Evolutionary conservation across 2,888 invertebrate species (phyloP).

Genomic region (Thereva unica): DNA sequence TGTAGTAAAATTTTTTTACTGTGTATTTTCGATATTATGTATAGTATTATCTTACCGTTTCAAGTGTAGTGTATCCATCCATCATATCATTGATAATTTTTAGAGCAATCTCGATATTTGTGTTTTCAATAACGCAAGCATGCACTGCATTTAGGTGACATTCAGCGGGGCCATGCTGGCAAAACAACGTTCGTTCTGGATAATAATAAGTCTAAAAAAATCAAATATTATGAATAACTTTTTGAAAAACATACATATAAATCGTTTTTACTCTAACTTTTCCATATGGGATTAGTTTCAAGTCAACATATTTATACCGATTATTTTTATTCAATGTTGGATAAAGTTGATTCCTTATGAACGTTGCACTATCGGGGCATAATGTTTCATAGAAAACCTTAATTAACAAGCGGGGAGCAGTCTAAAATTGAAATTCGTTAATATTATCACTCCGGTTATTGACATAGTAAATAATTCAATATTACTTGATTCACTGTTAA

Average conservation of each 20-base stretch:
- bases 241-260: constrained; percentile 3
- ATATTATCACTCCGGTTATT: no score
- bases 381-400: constrained; percentile 55
- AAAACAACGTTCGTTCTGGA: constrained; percentile 45
- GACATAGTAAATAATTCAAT: no score
- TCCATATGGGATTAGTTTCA: constrained; percentile 55
- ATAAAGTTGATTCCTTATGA: constrained; percentile 49
- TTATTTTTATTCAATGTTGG: constrained; percentile 47
- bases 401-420: no score
- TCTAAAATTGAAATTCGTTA: no score
- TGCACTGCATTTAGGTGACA: constrained; percentile 56
- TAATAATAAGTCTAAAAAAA: constrained; percentile 45
- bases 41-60: constrained; percentile 43
- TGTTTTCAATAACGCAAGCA: constrained; percentile 53
- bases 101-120: constrained; percentile 47
- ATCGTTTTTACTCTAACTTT: constrained; percentile 50
- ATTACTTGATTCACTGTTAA: no score
- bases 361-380: constrained; percentile 53
- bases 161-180: constrained; percentile 53
- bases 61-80: constrained; percentile 45
- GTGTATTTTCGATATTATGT: no score
- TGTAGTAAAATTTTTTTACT: no score
- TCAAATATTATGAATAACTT: neutral
- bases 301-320: constrained; percentile 48
- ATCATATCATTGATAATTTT: constrained; percentile 53